A percentile compares a stretch with the other conserved stretches of the same genome.
phyloP scores from a whole-genome alignment of 2,888 invertebrate genomes.

The Azorinus chamasolen region DNA sequence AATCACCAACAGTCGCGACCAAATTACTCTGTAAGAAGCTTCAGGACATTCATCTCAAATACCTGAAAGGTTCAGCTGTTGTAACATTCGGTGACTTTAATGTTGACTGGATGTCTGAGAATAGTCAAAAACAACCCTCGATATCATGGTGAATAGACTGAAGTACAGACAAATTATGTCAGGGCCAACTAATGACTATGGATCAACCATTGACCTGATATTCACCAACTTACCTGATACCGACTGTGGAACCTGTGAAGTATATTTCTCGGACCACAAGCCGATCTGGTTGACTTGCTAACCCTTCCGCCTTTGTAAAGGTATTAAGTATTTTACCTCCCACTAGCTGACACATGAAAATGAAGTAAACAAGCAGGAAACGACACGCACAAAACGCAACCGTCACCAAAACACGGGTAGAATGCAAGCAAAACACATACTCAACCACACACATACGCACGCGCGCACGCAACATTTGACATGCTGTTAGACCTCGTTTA shows the following conservation, averaged over 20 bases:
- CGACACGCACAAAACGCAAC: too few relatives aligned
- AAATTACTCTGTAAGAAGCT: slow-evolving; percentile 10
- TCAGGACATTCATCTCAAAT: slow-evolving; percentile 16
- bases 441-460: too few relatives aligned
- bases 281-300: slow-evolving; percentile 20
- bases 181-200: slow-evolving; percentile 32
- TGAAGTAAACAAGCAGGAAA: too few relatives aligned
- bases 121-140: slow-evolving; percentile 1
- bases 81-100: slow-evolving; percentile 40
- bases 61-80: slow-evolving; percentile 6
- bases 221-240: slow-evolving; percentile 18
- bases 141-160: slow-evolving; percentile 5
- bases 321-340: too few relatives aligned
- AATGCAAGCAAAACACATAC: too few relatives aligned
- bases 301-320: too few relatives aligned
- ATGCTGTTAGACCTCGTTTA: too few relatives aligned
- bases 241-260: slow-evolving; percentile 6
- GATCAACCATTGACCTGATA: slow-evolving; percentile 36
- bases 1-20: slow-evolving; percentile 26
- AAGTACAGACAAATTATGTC: slow-evolving; percentile 22
- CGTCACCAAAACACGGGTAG: too few relatives aligned
- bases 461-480: too few relatives aligned
- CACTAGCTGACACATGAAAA: too few relatives aligned
- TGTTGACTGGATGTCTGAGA: slow-evolving; percentile 18
- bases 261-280: slow-evolving; percentile 27